Evolutionary conservation across 2,888 invertebrate genomes (phyloP).

Genomic region (Drosophila subsilvestris): DNA sequence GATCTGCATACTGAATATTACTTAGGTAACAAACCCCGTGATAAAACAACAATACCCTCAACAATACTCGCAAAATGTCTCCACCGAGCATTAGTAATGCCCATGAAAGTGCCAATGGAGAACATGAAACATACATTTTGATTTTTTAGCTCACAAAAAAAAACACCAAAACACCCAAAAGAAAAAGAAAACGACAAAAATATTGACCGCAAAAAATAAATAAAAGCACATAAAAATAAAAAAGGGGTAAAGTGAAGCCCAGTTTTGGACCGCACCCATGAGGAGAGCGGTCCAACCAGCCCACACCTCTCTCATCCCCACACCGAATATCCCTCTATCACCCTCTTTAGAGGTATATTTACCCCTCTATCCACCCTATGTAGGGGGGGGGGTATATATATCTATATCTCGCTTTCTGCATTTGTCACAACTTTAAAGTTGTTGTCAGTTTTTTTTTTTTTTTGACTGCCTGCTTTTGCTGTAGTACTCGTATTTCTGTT

Average conservation of each 20-base stretch:
- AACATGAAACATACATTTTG: constrained; percentile 74
- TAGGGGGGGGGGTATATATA: neutral
- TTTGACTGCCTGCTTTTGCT: constrained; percentile 17
- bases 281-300: constrained; percentile 16
- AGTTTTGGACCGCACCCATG: constrained; percentile 72
- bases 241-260: constrained; percentile 62
- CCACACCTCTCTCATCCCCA: neutral
- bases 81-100: constrained; percentile 63
- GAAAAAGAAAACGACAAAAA: constrained; percentile 2
- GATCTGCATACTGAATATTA: neutral
- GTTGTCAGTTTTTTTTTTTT: constrained; percentile 28
- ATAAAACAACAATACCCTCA: constrained; percentile 19
- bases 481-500: constrained; percentile 31
- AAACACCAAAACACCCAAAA: constrained; percentile 13
- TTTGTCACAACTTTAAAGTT: constrained; percentile 43
- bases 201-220: constrained; percentile 42
- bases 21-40: constrained; percentile 1
- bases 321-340: constrained; percentile 1
- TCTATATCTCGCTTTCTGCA: constrained; percentile 26
- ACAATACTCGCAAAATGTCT: neutral
- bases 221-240: constrained; percentile 23
- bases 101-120: constrained; percentile 75
- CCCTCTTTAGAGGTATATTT: constrained; percentile 37
- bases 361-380: neutral
- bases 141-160: constrained; percentile 35